These are phyloP conservation scores for Dinocampus coccinellae DNA, from an alignment of 2,888 invertebrate genomes.

Conservation along the genomic window DNA sequence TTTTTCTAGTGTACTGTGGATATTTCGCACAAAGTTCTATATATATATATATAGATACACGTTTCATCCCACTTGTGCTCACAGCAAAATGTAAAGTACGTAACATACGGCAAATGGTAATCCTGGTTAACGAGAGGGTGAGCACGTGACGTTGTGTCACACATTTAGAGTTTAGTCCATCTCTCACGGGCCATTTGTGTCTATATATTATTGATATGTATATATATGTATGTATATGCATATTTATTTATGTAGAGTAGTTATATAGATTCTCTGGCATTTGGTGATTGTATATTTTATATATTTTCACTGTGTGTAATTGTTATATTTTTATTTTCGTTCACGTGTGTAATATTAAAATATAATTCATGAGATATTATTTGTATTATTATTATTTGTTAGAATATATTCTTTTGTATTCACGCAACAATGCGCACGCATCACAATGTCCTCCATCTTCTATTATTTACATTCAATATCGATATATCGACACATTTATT, in stretches of 20 bases:
- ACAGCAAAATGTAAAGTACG: conserved; percentile 40
- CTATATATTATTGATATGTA: not conserved
- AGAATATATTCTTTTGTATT: too few relatives aligned
- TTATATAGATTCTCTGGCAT: not conserved
- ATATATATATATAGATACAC: conserved; percentile 15
- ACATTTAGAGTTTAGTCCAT: not conserved
- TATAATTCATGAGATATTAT: too few relatives aligned
- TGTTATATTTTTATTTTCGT: too few relatives aligned
- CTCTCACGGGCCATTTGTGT: conserved; percentile 1
- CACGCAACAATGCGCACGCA: too few relatives aligned
- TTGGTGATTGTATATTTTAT: not conserved
- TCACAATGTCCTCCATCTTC: too few relatives aligned
- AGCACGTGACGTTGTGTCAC: conserved; percentile 28
- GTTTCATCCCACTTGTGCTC: conserved; percentile 28
- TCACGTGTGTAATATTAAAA: too few relatives aligned
- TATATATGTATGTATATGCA: not conserved
- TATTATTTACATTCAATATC: too few relatives aligned
- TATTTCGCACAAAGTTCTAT: not conserved
- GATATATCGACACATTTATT: too few relatives aligned
- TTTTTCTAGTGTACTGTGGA: not conserved
- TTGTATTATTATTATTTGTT: too few relatives aligned
- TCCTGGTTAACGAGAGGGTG: conserved; percentile 39
- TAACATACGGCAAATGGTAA: conserved; percentile 44
- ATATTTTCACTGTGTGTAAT: not conserved
- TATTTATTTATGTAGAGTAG: too few relatives aligned